These are phyloP conservation scores for Cyanoderma ruficeps DNA, from an alignment of 2,113 vertebrate species.

Conservation along the genomic window DNA sequence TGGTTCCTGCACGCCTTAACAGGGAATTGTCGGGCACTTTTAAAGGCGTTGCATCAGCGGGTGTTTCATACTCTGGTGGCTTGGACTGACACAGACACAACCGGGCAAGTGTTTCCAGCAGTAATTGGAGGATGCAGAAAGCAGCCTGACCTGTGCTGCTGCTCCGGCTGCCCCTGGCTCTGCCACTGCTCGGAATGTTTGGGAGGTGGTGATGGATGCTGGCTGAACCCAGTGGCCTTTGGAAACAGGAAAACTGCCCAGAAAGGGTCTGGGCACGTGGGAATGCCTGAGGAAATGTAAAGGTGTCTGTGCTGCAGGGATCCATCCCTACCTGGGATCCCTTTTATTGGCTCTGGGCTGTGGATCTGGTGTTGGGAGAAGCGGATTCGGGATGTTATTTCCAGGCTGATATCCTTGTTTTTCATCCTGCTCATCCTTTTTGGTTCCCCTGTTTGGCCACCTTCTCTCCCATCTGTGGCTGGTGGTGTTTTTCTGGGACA, in stretches of 20 bases:
- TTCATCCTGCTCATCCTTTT: not conserved
- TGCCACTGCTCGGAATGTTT: not conserved
- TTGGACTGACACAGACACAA: not conserved
- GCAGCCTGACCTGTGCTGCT: not conserved
- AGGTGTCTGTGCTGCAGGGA: not conserved
- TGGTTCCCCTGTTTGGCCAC: not conserved
- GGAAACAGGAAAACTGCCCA: not conserved
- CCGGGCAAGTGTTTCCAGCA: not conserved
- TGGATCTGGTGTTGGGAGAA: not conserved
- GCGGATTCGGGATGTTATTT: not conserved
- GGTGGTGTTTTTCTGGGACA: not conserved
- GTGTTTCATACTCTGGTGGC: accelerated
- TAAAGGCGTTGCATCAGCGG: not conserved
- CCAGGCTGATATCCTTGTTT: not conserved
- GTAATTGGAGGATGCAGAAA: not conserved
- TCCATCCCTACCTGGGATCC: not conserved
- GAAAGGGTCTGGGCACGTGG: not conserved
- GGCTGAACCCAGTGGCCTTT: not conserved
- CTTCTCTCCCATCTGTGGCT: not conserved
- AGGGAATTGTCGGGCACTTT: not conserved
- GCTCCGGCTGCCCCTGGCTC: not conserved
- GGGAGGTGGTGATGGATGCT: not conserved
- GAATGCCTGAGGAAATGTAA: not conserved
- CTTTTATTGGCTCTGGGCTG: not conserved
- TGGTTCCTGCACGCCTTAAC: not conserved